phyloP scores from a whole-genome alignment of 92 coral and sea anemone species.

The Chrysogorgia sp. region DNA sequence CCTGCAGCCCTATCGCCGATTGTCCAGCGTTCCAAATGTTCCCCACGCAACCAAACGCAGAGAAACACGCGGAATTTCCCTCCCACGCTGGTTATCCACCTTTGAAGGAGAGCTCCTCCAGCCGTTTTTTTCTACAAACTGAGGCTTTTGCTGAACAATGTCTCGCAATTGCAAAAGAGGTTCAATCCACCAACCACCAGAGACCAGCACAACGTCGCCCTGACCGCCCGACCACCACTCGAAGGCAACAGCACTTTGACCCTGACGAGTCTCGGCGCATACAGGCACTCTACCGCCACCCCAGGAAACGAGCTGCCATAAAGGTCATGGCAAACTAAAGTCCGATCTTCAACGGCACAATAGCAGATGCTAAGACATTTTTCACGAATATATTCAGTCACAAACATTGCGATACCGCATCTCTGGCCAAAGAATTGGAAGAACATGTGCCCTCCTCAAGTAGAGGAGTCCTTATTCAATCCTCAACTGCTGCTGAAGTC shows the following conservation, averaged over 20 bases:
- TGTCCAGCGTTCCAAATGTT: too few species aligned
- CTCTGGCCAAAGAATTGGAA: background rate
- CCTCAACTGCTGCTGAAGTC: background rate
- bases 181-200: background rate
- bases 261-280: constrained; percentile 3
- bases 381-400: background rate
- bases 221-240: background rate
- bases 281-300: background rate
- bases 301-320: background rate
- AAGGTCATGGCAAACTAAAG: background rate
- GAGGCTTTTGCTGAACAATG: background rate
- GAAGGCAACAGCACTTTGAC: background rate
- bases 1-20: too few species aligned
- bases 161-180: background rate
- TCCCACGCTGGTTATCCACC: background rate
- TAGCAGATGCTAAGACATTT: background rate
- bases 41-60: too few species aligned
- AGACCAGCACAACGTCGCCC: constrained; percentile 3
- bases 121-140: too few species aligned
- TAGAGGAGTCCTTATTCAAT: background rate
- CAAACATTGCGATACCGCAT: background rate
- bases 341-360: background rate
- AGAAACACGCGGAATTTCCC: background rate
- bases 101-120: background rate
- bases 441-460: background rate